A percentile compares a stretch with the other conserved stretches of the same genome.
These are phyloP conservation scores for Heterohyrax brucei DNA, from an alignment of 2,797 vertebrate species.

Conservation along the genomic window DNA sequence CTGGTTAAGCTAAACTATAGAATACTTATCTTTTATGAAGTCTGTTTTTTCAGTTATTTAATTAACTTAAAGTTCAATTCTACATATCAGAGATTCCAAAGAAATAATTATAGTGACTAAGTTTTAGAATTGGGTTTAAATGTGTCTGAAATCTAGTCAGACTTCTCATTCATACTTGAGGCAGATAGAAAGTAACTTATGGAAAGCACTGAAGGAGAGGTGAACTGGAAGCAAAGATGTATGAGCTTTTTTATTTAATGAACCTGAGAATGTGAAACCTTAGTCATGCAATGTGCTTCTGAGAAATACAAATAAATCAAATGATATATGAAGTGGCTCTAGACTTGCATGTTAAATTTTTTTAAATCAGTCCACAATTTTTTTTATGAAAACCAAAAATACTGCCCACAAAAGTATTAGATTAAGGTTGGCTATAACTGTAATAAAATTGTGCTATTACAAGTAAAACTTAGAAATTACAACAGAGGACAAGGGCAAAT, in stretches of 20 bases:
- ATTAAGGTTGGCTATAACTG: not conserved
- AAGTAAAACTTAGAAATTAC: constrained; percentile 38
- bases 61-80: constrained; percentile 45
- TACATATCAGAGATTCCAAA: constrained; percentile 25
- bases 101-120: constrained; percentile 4
- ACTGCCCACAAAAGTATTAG: constrained; percentile 5
- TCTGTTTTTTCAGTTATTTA: constrained; percentile 28
- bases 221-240: not conserved
- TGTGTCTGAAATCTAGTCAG: constrained; percentile 32
- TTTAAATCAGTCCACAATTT: constrained; percentile 14
- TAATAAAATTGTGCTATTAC: constrained; percentile 44
- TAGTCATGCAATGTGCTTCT: constrained; percentile 14
- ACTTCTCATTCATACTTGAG: constrained; percentile 14
- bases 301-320: constrained; percentile 45
- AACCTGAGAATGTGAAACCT: constrained; percentile 15
- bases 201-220: constrained; percentile 42
- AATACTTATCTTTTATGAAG: not conserved
- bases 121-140: constrained; percentile 58
- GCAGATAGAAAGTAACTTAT: constrained; percentile 23
- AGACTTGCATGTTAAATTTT: constrained; percentile 37
- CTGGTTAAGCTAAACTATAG: not conserved
- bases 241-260: not conserved
- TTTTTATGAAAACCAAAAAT: constrained; percentile 44
- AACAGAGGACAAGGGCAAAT: constrained; percentile 13
- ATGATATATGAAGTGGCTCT: not conserved